A percentile compares a stretch with the other conserved stretches of the same genome.
These are phyloP conservation scores for Xiphydria camelus DNA, from an alignment of 2,888 invertebrate genomes.

Conservation along the genomic window DNA sequence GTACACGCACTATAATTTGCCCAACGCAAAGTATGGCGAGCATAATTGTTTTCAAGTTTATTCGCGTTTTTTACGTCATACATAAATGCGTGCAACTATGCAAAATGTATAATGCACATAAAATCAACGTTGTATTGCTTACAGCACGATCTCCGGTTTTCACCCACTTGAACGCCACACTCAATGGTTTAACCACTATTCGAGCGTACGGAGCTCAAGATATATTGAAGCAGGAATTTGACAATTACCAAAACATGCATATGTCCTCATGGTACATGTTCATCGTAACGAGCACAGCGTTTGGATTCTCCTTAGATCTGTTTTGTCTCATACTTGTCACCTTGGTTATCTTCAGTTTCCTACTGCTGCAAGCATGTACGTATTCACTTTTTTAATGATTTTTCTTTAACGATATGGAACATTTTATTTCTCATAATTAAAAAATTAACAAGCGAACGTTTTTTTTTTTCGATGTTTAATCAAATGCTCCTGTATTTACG, in stretches of 20 bases:
- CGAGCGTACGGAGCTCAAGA: constrained; percentile 70
- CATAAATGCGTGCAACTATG: no score
- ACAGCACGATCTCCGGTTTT: constrained; percentile 80
- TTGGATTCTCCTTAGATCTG: constrained; percentile 64
- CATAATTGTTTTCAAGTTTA: no score
- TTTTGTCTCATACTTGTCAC: constrained; percentile 68
- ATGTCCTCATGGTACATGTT: constrained; percentile 59
- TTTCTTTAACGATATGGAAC: no score
- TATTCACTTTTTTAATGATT: constrained; percentile 7
- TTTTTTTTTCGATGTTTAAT: no score
- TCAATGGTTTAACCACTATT: constrained; percentile 76
- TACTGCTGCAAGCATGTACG: constrained; percentile 50
- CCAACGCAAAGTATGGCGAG: no score
- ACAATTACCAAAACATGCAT: constrained; percentile 61
- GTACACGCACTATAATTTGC: no score
- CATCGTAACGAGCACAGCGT: constrained; percentile 54
- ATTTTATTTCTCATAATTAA: no score
- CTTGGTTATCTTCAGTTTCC: constrained; percentile 69
- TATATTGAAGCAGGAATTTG: constrained; percentile 67
- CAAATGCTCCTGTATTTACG: no score
- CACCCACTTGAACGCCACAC: constrained; percentile 73
- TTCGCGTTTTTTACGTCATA: background rate
- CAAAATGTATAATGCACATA: no score
- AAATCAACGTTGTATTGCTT: no score
- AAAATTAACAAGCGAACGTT: no score